Evolutionary conservation across 2,888 invertebrate genomes (phyloP).

Genomic region (Eledone cirrhosa): DNA sequence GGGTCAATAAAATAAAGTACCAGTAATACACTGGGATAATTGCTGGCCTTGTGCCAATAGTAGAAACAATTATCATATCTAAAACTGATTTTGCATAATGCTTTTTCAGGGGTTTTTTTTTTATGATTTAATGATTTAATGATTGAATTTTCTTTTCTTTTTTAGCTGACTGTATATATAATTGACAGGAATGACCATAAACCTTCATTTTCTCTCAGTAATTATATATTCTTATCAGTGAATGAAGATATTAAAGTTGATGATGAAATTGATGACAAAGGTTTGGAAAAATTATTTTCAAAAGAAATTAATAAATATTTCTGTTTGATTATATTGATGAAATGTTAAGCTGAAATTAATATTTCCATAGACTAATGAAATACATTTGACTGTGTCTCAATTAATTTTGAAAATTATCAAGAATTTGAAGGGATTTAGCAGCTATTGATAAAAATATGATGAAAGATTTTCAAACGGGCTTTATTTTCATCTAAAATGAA

Average conservation of each 20-base stretch:
- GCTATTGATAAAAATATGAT: too few relatives aligned
- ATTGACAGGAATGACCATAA: constrained; percentile 98
- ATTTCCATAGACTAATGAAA: not conserved
- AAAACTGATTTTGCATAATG: not conserved
- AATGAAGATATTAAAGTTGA: constrained; percentile 49
- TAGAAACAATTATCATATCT: not conserved
- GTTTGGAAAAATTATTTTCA: constrained; percentile 34
- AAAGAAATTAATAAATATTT: constrained; percentile 31
- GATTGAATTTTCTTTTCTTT: constrained; percentile 29
- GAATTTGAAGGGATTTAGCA: not conserved
- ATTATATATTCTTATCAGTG: constrained; percentile 44
- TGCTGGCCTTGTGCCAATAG: too few relatives aligned
- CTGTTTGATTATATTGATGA: constrained; percentile 23
- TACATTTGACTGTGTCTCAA: not conserved
- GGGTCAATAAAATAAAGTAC: too few relatives aligned
- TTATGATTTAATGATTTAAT: not conserved
- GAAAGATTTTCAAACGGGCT: not conserved
- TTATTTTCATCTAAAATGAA: not conserved
- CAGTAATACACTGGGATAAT: too few relatives aligned
- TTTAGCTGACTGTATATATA: constrained; percentile 77
- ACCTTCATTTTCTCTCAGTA: constrained; percentile 70
- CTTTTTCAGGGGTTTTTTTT: too few relatives aligned
- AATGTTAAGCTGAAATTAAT: constrained; percentile 78
- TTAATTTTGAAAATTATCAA: not conserved
- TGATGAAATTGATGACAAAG: not conserved